Base-by-base conservation (phyloP, 2,113 vertebrate species). In the Psephotus haematonotus region DNA sequence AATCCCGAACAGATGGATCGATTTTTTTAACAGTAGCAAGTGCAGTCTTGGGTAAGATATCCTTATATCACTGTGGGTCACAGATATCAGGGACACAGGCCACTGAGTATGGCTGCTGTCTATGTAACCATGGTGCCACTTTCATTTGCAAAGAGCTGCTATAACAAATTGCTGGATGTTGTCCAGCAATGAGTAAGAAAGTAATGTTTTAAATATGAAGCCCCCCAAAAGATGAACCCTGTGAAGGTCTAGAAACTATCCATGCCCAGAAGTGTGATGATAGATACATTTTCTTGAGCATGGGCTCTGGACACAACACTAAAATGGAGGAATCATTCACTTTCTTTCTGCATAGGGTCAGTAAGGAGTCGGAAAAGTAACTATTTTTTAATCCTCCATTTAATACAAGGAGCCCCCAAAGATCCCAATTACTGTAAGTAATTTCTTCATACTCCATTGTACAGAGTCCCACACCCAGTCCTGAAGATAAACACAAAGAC, bases 1-100 rank as follows among this genome's bases (percentile, higher is more conserved):
- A 65, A 88, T 69, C n/a, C 80, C 86, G 83, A 80, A 76, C 68
- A 95, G 83, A 95, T 53, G 64, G 81, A 89, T 83, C 4, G 29
- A 11, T 82, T 63, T 77, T 78, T 83, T 88, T 63, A 63, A 37
- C 69, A 74, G 65, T 29, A 94, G 64, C 53, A 64, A 92, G n/a
- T 0, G 3, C 17, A 55, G 33, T 27, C 59, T 69, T 65, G 44
- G 72, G 49, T 88, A 49, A 88, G 37, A 81, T 13, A 83, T 8
- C 35, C 37, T 31, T 49, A 59, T 11, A 49, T 23, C 69, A 9
- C n/a, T 17, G 27, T 35, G 49, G 57, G 52, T 44, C 71, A 80
- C 3, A 4, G 22, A 5, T 28, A 52, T 19, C 47, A 52, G 44
- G 37, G 22, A 86, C 31, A 82, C 0, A 25, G 15, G 60, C 7